Evolutionary conservation across 2,797 vertebrate genomes (phyloP).

Genomic region (Gobionotothen gibberifrons): DNA sequence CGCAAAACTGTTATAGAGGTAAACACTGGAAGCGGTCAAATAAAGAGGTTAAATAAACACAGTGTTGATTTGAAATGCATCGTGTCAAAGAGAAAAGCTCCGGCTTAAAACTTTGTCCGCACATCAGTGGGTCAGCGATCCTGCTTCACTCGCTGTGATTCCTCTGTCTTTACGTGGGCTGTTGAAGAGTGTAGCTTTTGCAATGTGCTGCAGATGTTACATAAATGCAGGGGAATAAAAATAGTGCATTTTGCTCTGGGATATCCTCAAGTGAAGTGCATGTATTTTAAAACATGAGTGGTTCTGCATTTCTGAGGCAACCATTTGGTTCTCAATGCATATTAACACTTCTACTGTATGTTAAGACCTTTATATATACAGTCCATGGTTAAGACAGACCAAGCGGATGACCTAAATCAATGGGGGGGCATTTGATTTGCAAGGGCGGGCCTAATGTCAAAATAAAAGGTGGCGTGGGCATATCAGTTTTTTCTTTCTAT

Average conservation of each 20-base stretch:
- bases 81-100: slow-evolving; percentile 23
- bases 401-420: too few relatives aligned
- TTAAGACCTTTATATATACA: too few relatives aligned
- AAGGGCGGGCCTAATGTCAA: too few relatives aligned
- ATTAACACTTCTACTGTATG: too few relatives aligned
- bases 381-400: too few relatives aligned
- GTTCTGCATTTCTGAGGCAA: background rate
- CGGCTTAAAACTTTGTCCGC: slow-evolving; percentile 13
- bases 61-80: slow-evolving; percentile 43
- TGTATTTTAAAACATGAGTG: slow-evolving; percentile 22
- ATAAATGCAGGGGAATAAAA: slow-evolving; percentile 41
- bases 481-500: too few relatives aligned
- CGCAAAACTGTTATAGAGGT: slow-evolving; percentile 20
- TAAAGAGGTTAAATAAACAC: slow-evolving; percentile 45
- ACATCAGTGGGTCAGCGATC: slow-evolving; percentile 34
- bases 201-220: slow-evolving; percentile 42
- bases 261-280: slow-evolving; percentile 34
- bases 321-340: too few relatives aligned
- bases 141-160: background rate
- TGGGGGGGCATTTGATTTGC: too few relatives aligned
- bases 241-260: slow-evolving; percentile 29
- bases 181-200: slow-evolving; percentile 27
- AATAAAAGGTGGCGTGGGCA: too few relatives aligned
- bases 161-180: slow-evolving; percentile 30
- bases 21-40: slow-evolving; percentile 12